Evolutionary conservation across 2,113 vertebrate genomes (phyloP).

Genomic region (Passer domesticus): DNA sequence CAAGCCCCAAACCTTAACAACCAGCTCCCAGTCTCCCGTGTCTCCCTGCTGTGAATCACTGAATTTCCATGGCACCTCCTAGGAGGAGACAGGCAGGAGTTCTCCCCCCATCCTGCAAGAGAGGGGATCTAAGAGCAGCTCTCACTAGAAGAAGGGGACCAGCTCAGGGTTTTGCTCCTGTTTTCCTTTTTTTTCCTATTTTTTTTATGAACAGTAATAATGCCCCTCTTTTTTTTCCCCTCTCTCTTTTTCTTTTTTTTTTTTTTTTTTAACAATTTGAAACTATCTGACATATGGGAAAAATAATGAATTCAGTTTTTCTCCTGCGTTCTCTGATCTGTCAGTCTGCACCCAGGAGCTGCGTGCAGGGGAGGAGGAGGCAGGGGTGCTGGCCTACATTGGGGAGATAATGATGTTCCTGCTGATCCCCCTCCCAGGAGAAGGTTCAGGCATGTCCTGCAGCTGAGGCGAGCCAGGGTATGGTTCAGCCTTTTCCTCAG

Average conservation of each 20-base stretch:
- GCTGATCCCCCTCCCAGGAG: neutral
- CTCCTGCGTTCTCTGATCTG: neutral
- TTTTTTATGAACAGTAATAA: neutral
- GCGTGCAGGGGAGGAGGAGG: neutral
- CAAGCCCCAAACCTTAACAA: neutral
- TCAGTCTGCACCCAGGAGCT: slow-evolving; percentile 15
- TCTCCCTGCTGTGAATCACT: neutral
- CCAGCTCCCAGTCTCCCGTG: neutral
- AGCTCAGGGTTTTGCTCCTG: neutral
- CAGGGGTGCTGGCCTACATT: slow-evolving; percentile 22
- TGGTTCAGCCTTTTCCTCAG: neutral
- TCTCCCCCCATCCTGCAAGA: neutral
- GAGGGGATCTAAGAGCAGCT: neutral
- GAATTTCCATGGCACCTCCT: neutral
- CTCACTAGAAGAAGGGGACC: neutral
- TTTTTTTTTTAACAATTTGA: neutral
- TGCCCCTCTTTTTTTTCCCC: rapidly evolving
- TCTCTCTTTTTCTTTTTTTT: neutral
- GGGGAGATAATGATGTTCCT: neutral
- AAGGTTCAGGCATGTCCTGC: neutral
- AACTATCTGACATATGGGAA: neutral
- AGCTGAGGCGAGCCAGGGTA: neutral
- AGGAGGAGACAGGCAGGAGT: neutral
- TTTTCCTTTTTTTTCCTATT: too few relatives aligned
- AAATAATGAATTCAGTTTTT: slow-evolving; percentile 11